These are phyloP conservation scores for Zoanthus sansibaricus DNA, from an alignment of 92 coral and sea anemone genomes.

Conservation along the genomic window DNA sequence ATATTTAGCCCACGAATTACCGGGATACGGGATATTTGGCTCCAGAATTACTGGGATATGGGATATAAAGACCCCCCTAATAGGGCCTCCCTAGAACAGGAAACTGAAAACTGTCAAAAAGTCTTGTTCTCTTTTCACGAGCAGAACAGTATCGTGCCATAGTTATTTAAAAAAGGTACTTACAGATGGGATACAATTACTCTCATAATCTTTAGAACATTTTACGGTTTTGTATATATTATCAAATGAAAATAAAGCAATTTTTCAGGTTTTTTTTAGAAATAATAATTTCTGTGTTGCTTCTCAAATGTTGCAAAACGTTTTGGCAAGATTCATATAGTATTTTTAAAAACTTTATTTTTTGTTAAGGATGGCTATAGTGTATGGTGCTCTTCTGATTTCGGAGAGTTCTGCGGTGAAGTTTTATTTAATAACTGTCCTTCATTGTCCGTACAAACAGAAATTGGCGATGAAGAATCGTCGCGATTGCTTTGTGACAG, in stretches of 20 bases:
- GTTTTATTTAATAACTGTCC: background rate
- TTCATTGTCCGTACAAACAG: constrained; percentile 41
- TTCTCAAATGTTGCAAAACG: constrained; percentile 36
- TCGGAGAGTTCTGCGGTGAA: constrained; percentile 42
- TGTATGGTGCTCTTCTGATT: constrained; percentile 20
- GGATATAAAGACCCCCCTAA: too few relatives aligned
- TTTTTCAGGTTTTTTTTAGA: background rate
- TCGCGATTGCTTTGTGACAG: constrained; percentile 17
- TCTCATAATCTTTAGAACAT: background rate
- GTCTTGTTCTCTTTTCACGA: too few relatives aligned
- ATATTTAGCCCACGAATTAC: too few relatives aligned
- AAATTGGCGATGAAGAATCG: constrained; percentile 18
- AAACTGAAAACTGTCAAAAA: too few relatives aligned
- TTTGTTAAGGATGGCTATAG: background rate
- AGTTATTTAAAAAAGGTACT: too few relatives aligned
- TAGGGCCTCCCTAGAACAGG: too few relatives aligned
- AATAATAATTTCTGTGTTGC: background rate
- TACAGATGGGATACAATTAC: too few relatives aligned
- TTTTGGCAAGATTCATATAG: background rate
- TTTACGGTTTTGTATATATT: background rate
- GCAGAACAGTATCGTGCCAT: too few relatives aligned
- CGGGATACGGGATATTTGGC: too few relatives aligned
- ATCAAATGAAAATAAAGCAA: background rate
- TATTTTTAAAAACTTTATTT: background rate
- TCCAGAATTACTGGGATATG: too few relatives aligned